Evolutionary conservation across 1,140 invertebrate species (phyloP), one percentile per base, ranked within the genome.

Genomic region (Cydia strobilella): DNA sequence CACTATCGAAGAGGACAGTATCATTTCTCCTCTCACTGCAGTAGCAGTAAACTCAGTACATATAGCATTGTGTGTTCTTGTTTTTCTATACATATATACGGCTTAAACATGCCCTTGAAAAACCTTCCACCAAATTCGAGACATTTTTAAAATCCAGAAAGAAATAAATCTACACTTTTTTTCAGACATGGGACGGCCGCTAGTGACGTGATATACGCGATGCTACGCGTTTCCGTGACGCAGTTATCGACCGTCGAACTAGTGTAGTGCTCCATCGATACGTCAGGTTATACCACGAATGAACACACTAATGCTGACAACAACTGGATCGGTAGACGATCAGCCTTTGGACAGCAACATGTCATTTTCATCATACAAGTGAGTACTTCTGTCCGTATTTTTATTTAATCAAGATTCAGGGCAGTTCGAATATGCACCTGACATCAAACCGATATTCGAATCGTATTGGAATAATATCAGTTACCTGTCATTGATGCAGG

Each of bases 231-330:
- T 84, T 77, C 73, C 45, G 66, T 75, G 85, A 84, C 86, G 86
- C 83, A 80, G 73, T 72, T 39, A 76, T 79, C 79, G 82, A 81
- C 77, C 74, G 75, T 78, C 59, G 74, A 77, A 84, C 79, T 88
- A 86, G 84, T 90, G 85, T 73, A 81, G 84, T 84, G 79, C 77
- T 66, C 75, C 63, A 76, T 69, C 45, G 71, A 72, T 78, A 74
- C 65, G 78, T 80, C 81, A 79, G 79, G 81, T 79, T 79, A 62
- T 74, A 45, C 45, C 79, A 75, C 83, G 84, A 79, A 92, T 92
- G 90, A 91, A 92, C 86, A 88, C 86, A 84, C 90, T 92, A 76
- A 92, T 92, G 90, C 88, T 92, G 73, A 92, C 90, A 77, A 87
- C 88, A 76, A 82, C 82, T 66, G 87, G 88, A 63, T 77, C 82